Conservation (phyloP, 2,797 vertebrate species). For the Ceyx erithaca region DNA sequence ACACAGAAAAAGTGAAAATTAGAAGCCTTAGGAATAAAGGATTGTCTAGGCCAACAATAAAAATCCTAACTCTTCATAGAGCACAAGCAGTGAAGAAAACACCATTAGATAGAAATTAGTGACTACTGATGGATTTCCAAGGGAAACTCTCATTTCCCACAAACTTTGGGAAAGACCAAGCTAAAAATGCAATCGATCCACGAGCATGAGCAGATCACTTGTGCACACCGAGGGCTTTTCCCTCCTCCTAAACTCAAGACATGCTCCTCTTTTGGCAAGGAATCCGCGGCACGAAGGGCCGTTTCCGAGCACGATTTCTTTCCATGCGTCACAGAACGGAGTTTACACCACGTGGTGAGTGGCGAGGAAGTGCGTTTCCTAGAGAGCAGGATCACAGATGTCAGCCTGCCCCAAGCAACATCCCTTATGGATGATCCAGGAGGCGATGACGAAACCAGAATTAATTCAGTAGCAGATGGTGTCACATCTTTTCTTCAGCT, state of each 20-base stretch:
- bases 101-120: not conserved
- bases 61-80: not conserved
- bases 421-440: slow-evolving; percentile 22
- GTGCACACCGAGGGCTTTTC: not conserved
- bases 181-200: not conserved
- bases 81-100: not conserved
- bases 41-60: not conserved
- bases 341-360: not conserved
- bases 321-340: not conserved
- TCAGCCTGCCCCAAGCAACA: slow-evolving; percentile 39
- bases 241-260: not conserved
- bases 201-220: not conserved
- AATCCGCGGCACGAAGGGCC: not conserved
- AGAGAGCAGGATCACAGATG: slow-evolving; percentile 42
- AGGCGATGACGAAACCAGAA: slow-evolving; percentile 35
- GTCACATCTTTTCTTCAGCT: not conserved
- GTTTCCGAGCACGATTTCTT: not conserved
- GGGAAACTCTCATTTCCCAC: not conserved
- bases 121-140: not conserved
- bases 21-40: not conserved
- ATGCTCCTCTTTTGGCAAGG: not conserved
- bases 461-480: slow-evolving; percentile 61
- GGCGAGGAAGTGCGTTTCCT: slow-evolving; percentile 45
- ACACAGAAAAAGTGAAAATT: not conserved
- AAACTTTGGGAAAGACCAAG: not conserved